These are phyloP conservation scores for Hoplodrina ambigua DNA, from an alignment of 2,888 invertebrate species.

Conservation along the genomic window DNA sequence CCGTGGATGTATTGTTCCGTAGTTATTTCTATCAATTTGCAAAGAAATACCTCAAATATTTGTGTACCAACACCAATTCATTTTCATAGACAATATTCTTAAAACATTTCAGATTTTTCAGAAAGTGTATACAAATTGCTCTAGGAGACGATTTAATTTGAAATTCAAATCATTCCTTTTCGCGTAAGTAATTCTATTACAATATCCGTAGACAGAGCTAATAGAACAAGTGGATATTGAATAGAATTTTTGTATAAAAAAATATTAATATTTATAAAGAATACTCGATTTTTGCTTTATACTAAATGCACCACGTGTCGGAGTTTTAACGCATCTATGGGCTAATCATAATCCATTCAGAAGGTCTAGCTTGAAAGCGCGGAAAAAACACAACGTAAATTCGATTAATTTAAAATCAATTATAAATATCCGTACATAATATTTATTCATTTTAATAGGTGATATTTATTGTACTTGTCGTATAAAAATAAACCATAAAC, in stretches of 20 bases:
- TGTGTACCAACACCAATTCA: neutral
- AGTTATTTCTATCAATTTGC: neutral
- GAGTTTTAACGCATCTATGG: neutral
- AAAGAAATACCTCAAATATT: conserved; percentile 1
- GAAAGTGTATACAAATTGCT: conserved; percentile 29
- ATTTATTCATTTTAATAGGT: too few relatives aligned
- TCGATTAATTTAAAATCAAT: too few relatives aligned
- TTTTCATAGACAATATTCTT: conserved; percentile 22
- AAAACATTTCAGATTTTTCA: conserved; percentile 6
- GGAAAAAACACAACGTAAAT: too few relatives aligned
- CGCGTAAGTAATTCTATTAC: conserved; percentile 41
- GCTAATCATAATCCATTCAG: neutral
- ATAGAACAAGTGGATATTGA: conserved; percentile 27
- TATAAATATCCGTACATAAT: too few relatives aligned
- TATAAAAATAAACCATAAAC: too few relatives aligned
- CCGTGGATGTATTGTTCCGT: neutral
- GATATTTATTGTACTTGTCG: too few relatives aligned
- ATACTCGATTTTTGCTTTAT: neutral
- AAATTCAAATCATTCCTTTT: conserved; percentile 44
- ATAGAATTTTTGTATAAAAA: conserved; percentile 1
- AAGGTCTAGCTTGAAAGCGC: too few relatives aligned
- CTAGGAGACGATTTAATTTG: conserved; percentile 41
- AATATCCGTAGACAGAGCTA: conserved; percentile 21
- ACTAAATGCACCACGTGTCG: neutral
- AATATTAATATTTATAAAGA: neutral